Evolutionary conservation across 2,113 vertebrate genomes (phyloP), one percentile per base, ranked within the genome.

Genomic region (Pangasianodon gigas): DNA sequence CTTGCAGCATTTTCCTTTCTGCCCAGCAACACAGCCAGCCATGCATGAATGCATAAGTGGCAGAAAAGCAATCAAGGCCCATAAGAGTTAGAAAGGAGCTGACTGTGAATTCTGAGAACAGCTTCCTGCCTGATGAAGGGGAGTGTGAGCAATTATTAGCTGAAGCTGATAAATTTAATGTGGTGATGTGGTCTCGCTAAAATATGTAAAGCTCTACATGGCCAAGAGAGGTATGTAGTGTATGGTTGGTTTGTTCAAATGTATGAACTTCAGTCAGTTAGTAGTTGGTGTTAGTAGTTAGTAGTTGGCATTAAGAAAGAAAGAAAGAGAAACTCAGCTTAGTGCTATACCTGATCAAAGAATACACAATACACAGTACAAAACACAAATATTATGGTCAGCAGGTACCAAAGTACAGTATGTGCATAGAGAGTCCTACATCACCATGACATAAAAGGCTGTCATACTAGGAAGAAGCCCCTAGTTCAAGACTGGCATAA

Each of bases 31-130:
- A 79, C 71, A 48, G 2, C 71, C 71, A 65, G 26, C 86, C 74
- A 46, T 65, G 41, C 74, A 65, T 80, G 46, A 80, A 16, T 56
- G 41, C 62, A 41, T 87, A 75, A 87, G 74, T 87, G 56, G 56
- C 44, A 62, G 86, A 65, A 80, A 46, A 80, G 75, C 44, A 48
- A 65, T 58, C 56, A 69, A 46, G 52, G 75, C 71, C 52, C 16
- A 29, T 26, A 26, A 62, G 26, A 51, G 16, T 44, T 54, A 77
- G 52, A 74, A 26, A 87, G 62, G 48, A 54, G n/a, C 84, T 71
- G 84, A 71, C 46, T 71, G 4, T 51, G 65, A 86, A 69, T 51
- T 37, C 16, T 69, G 26, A 86, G 48, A 86, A 71, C 26, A 86
- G 65, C 4, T 54, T 75, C 9, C 32, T 86, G 32, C 51, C 51